Conservation (phyloP, 2,888 invertebrate species). For the Nephrotoma flavescens region DNA sequence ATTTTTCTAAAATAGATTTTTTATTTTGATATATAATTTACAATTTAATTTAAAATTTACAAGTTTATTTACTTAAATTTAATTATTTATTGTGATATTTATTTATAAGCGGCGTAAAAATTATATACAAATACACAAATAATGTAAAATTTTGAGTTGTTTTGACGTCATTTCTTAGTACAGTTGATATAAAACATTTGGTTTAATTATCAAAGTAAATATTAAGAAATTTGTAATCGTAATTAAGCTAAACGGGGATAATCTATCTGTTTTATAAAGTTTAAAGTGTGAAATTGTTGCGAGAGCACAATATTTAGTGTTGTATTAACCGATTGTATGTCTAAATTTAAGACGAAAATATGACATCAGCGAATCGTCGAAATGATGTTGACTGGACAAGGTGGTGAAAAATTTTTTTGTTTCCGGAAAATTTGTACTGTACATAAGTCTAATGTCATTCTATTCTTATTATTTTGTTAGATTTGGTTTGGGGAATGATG, state of each 20-base stretch:
- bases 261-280: background rate
- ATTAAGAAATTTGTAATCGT: background rate
- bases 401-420: constrained; percentile 19
- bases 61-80: background rate
- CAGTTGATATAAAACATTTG: background rate
- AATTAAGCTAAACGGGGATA: background rate
- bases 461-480: constrained; percentile 11
- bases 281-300: background rate
- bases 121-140: too few relatives aligned
- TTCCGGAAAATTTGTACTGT: background rate
- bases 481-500: constrained; percentile 30
- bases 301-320: background rate
- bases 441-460: background rate
- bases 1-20: background rate
- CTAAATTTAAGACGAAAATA: background rate
- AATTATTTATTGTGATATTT: background rate
- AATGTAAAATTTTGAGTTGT: too few relatives aligned
- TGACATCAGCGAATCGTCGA: constrained; percentile 10
- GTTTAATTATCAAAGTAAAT: background rate
- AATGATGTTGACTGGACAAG: constrained; percentile 27
- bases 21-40: background rate
- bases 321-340: background rate
- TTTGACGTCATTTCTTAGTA: too few relatives aligned
- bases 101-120: background rate
- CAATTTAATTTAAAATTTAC: background rate